These are phyloP conservation scores for Noctua fimbriata DNA, from an alignment of 2,888 invertebrate species.

Conservation along the genomic window DNA sequence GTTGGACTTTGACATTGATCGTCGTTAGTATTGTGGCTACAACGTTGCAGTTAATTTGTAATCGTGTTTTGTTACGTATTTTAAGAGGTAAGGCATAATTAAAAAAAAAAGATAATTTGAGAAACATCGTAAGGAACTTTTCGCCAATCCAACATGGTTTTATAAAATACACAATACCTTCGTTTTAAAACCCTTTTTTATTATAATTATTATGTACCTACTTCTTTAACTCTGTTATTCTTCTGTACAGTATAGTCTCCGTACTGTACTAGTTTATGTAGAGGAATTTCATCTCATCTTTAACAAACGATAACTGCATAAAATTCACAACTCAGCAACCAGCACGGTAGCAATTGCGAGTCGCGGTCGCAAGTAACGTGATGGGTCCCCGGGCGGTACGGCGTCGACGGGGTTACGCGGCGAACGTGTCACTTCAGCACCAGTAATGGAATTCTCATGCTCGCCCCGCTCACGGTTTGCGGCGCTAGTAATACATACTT, in stretches of 20 bases:
- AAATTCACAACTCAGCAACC: background rate
- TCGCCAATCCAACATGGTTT: background rate
- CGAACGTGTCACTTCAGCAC: slow-evolving; percentile 82
- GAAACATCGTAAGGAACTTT: background rate
- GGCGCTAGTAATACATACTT: slow-evolving; percentile 87
- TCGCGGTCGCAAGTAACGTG: slow-evolving; percentile 54
- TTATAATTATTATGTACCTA: background rate
- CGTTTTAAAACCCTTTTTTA: background rate
- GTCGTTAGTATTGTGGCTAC: background rate
- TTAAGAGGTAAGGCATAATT: background rate
- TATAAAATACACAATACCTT: background rate
- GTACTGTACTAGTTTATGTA: too few relatives aligned
- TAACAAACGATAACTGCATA: background rate
- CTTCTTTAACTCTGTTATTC: background rate
- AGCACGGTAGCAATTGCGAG: slow-evolving; percentile 23
- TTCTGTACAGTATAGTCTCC: background rate
- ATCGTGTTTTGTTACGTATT: background rate
- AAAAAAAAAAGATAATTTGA: background rate
- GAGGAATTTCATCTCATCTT: background rate
- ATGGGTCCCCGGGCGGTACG: slow-evolving; percentile 58
- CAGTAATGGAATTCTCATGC: slow-evolving; percentile 90
- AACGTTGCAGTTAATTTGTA: background rate
- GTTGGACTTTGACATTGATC: background rate
- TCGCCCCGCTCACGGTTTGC: slow-evolving; percentile 84
- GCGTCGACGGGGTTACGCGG: slow-evolving; percentile 69